These are phyloP conservation scores for Lerema accius DNA, from an alignment of 1,140 invertebrate genomes.

Conservation along the genomic window DNA sequence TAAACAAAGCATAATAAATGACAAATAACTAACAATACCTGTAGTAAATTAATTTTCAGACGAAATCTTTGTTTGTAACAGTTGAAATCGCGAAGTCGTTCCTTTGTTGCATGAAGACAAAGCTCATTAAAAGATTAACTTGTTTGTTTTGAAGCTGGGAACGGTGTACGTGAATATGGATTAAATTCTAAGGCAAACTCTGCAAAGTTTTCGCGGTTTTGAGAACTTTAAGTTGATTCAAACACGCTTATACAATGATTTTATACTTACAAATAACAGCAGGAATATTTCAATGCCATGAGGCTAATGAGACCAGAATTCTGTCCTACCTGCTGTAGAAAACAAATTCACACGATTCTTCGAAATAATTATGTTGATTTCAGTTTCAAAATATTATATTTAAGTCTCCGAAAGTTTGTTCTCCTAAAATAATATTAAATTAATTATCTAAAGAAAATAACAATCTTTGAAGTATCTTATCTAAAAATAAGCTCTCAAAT, in stretches of 20 bases:
- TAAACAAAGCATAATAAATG: too few species aligned
- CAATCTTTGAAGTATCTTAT: too few species aligned
- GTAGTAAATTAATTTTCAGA: slow-evolving; percentile 18
- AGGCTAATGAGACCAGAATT: neutral
- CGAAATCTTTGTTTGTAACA: slow-evolving; percentile 29
- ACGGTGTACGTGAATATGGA: slow-evolving; percentile 58
- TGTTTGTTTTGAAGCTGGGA: slow-evolving; percentile 46
- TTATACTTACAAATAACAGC: neutral
- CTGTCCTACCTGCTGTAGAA: too few species aligned
- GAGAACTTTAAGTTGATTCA: slow-evolving; percentile 18
- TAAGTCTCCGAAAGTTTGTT: too few species aligned
- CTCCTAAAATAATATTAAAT: too few species aligned
- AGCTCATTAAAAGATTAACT: slow-evolving; percentile 66
- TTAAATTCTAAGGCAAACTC: slow-evolving; percentile 55
- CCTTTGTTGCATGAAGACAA: slow-evolving; percentile 48
- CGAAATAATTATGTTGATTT: too few species aligned
- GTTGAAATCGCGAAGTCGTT: slow-evolving; percentile 38
- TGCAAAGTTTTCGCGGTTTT: slow-evolving; percentile 15
- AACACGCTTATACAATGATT: neutral
- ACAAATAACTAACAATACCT: too few species aligned
- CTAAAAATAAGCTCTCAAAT: neutral
- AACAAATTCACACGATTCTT: too few species aligned
- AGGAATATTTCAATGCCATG: neutral
- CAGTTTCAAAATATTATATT: too few species aligned
- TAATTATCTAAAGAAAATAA: too few species aligned